Conservation (phyloP, 2,888 invertebrate genomes). For the Cremastobaeus sp. region DNA sequence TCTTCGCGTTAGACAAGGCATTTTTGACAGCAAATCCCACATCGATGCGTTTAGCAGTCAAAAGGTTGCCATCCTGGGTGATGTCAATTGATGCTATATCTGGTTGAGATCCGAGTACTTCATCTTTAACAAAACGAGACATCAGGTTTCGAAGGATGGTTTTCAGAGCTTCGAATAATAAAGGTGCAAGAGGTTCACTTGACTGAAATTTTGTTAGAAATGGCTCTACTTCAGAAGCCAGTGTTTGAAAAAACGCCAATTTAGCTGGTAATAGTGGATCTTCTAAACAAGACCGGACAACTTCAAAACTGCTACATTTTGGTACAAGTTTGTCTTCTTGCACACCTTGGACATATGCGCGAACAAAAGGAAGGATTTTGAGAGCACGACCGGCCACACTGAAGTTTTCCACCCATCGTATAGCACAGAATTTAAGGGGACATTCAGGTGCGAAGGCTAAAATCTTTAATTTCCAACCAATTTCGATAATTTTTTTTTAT, state of each 20-base stretch:
- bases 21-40: conserved; percentile 33
- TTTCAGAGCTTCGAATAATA: conserved; percentile 29
- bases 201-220: conserved; percentile 56
- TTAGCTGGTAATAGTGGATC: conserved; percentile 51
- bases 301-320: conserved; percentile 44
- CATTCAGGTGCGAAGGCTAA: no score
- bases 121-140: conserved; percentile 35
- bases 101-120: conserved; percentile 19
- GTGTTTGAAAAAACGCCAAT: conserved; percentile 48
- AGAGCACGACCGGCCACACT: conserved; percentile 56
- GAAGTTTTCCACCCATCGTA: conserved; percentile 64
- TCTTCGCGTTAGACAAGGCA: conserved; percentile 2
- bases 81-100: conserved; percentile 18
- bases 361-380: conserved; percentile 47
- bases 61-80: conserved; percentile 9
- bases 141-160: conserved; percentile 12
- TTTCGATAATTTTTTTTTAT: no score
- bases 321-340: conserved; percentile 25
- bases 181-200: conserved; percentile 46
- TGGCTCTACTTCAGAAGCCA: conserved; percentile 54
- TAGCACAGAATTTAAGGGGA: conserved; percentile 56
- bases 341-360: conserved; percentile 53
- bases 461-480: no score
- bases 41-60: conserved; percentile 15
- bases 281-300: conserved; percentile 21